Conservation (phyloP, 2,113 vertebrate species). For the Perccottus glenii region DNA sequence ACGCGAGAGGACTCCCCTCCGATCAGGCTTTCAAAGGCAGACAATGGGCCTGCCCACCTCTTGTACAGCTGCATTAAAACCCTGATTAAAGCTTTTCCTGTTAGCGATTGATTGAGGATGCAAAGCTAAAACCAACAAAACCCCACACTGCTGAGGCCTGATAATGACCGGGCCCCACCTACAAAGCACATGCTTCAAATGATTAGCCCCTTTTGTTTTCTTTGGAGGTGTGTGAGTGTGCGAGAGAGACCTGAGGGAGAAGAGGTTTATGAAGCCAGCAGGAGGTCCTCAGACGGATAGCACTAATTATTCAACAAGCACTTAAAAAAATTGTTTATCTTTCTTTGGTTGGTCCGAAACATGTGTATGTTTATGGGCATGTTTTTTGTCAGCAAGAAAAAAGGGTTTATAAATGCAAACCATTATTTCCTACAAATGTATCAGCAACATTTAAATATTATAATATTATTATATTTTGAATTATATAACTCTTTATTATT, state of each 20-base stretch:
- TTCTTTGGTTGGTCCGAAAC: constrained; percentile 7
- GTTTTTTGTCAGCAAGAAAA: not conserved
- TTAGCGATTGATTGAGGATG: constrained; percentile 89
- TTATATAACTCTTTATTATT: too few species aligned
- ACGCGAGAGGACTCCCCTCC: constrained; percentile 84
- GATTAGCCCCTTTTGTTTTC: constrained; percentile 75
- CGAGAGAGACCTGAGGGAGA: constrained; percentile 39
- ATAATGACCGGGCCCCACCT: constrained; percentile 73
- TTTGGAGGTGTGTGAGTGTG: constrained; percentile 60
- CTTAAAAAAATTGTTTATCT: constrained; percentile 18
- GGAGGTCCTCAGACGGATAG: constrained; percentile 63
- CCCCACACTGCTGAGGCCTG: constrained; percentile 66
- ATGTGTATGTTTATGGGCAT: constrained; percentile 3
- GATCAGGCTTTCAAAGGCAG: constrained; percentile 83
- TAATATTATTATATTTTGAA: not conserved
- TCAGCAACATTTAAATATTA: not conserved
- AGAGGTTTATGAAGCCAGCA: constrained; percentile 46
- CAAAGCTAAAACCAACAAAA: constrained; percentile 93
- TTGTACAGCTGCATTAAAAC: constrained; percentile 89
- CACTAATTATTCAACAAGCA: constrained; percentile 58
- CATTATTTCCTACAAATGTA: not conserved
- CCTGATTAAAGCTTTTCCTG: constrained; percentile 93
- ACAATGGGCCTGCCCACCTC: constrained; percentile 86
- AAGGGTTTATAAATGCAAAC: too few species aligned
- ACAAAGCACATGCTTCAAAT: constrained; percentile 74